Conservation (phyloP, 2,888 invertebrate genomes). For the Brachyptera putata region DNA sequence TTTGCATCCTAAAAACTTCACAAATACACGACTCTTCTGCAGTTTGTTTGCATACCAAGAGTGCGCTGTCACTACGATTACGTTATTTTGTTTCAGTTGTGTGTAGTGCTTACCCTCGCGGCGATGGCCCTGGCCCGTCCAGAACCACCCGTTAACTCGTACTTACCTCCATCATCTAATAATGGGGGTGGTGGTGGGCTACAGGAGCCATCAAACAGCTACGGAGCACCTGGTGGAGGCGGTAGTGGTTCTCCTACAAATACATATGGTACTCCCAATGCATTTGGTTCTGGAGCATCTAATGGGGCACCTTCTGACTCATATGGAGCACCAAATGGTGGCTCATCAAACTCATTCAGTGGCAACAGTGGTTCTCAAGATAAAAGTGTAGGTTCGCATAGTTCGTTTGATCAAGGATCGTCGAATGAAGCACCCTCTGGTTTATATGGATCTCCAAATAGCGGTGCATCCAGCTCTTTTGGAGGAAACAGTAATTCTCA, state of each 20-base stretch:
- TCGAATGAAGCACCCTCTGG: constrained; percentile 6
- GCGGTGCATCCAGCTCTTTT: not conserved
- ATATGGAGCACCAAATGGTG: constrained; percentile 22
- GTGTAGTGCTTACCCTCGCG: not conserved
- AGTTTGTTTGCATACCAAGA: too few species aligned
- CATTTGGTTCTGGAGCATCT: not conserved
- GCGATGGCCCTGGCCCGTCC: not conserved
- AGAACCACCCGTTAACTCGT: constrained; percentile 14
- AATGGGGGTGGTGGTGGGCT: constrained; percentile 3
- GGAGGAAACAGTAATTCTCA: constrained; percentile 10
- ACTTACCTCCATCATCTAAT: constrained; percentile 24
- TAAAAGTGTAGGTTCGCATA: constrained; percentile 4
- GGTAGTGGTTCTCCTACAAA: too few species aligned
- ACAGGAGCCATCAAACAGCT: constrained; percentile 12
- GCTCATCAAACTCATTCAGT: not conserved
- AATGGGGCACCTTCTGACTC: constrained; percentile 1
- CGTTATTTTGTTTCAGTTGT: not conserved
- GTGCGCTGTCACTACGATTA: too few species aligned
- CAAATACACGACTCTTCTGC: too few species aligned
- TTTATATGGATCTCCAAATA: constrained; percentile 21
- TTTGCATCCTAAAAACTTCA: too few species aligned
- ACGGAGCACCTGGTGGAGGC: constrained; percentile 19
- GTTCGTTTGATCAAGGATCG: not conserved
- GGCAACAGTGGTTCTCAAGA: constrained; percentile 21
- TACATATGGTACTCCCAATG: too few species aligned